phyloP scores from a whole-genome alignment of 2,888 invertebrate genomes.

The Marasmarcha lunaedactyla region DNA sequence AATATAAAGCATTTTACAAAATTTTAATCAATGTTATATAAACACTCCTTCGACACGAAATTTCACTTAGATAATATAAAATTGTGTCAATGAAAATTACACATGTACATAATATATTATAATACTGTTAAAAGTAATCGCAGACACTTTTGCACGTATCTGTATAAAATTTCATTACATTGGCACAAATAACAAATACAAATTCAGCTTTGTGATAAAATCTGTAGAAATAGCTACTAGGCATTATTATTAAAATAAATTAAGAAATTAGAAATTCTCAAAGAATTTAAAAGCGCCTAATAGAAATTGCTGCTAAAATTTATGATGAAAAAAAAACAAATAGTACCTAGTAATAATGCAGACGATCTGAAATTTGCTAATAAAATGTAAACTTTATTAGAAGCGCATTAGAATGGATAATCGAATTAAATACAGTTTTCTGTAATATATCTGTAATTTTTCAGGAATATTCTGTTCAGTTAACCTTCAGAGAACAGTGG shows the following conservation, averaged over 20 bases:
- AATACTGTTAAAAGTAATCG: neutral
- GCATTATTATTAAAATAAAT: slow-evolving; percentile 25
- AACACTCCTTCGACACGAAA: slow-evolving; percentile 48
- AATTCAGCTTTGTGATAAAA: slow-evolving; percentile 20
- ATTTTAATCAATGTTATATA: slow-evolving; percentile 33
- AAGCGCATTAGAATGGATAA: too few species aligned
- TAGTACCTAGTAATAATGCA: too few species aligned
- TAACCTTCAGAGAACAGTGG: slow-evolving; percentile 98
- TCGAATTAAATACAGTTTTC: too few species aligned
- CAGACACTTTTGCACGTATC: neutral
- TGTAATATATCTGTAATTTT: too few species aligned
- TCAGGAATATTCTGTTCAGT: slow-evolving; percentile 97
- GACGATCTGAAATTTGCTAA: too few species aligned
- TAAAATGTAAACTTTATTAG: too few species aligned
- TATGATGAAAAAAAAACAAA: too few species aligned
- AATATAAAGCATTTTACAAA: slow-evolving; percentile 18
- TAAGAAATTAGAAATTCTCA: neutral
- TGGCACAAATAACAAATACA: slow-evolving; percentile 29
- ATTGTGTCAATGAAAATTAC: slow-evolving; percentile 24
- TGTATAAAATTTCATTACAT: slow-evolving; percentile 19
- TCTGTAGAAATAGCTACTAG: slow-evolving; percentile 13
- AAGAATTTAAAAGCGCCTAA: too few species aligned
- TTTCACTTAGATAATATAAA: slow-evolving; percentile 20
- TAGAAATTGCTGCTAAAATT: too few species aligned
- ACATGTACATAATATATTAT: neutral